These are phyloP conservation scores for Nymphalis c-album DNA, from an alignment of 2,888 invertebrate genomes.

Conservation along the genomic window DNA sequence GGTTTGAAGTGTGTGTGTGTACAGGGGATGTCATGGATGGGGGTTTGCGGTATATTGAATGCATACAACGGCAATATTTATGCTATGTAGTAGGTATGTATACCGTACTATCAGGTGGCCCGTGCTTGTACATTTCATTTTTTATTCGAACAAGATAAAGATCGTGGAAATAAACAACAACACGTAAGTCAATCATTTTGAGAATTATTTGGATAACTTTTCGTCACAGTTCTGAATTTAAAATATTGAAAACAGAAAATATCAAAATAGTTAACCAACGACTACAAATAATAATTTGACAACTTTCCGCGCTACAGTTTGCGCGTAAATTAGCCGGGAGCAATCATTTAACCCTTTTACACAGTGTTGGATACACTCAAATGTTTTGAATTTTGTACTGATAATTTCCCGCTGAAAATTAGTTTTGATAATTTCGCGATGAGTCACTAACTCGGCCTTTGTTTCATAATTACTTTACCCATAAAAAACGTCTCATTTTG, in stretches of 20 bases:
- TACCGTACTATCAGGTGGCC: too few relatives aligned
- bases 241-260: neutral
- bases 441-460: neutral
- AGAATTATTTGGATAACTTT: too few relatives aligned
- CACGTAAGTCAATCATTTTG: too few relatives aligned
- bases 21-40: too few relatives aligned
- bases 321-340: neutral
- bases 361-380: neutral
- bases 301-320: neutral
- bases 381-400: conserved; percentile 11
- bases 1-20: too few relatives aligned
- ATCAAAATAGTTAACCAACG: neutral
- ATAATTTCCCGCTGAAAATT: neutral
- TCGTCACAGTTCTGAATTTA: neutral
- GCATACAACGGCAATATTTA: too few relatives aligned
- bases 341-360: conserved; percentile 5
- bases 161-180: too few relatives aligned
- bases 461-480: neutral
- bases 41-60: too few relatives aligned
- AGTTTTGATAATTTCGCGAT: neutral
- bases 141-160: too few relatives aligned
- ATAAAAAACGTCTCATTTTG: neutral
- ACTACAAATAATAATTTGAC: neutral
- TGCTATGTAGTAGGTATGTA: too few relatives aligned
- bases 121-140: too few relatives aligned